Conservation (phyloP, 2,113 vertebrate genomes). For the Notechis scutatus region DNA sequence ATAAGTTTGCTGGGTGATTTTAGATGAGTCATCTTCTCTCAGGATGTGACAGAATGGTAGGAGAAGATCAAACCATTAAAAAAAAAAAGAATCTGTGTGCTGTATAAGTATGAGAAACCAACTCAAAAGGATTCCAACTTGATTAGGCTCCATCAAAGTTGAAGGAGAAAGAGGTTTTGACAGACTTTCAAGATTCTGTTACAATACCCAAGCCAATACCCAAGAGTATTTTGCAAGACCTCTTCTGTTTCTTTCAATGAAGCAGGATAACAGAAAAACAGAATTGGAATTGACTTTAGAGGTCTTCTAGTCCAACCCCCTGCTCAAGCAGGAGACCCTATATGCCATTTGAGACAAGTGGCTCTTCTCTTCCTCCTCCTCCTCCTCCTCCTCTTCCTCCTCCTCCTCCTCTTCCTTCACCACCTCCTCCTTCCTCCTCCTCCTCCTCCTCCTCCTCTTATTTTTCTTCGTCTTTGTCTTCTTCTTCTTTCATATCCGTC, state of each 20-base stretch:
- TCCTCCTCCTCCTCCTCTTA: too few relatives aligned
- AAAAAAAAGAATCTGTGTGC: neutral
- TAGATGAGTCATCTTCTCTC: neutral
- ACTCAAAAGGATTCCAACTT: neutral
- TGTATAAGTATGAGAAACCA: neutral
- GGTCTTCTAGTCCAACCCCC: too few relatives aligned
- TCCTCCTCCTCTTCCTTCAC: too few relatives aligned
- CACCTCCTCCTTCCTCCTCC: too few relatives aligned
- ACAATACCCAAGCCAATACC: neutral
- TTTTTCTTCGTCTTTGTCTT: too few relatives aligned
- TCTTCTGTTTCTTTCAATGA: neutral
- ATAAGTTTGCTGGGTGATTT: too few relatives aligned
- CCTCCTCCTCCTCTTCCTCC: too few relatives aligned
- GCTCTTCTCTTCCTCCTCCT: neutral
- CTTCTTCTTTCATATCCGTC: too few relatives aligned
- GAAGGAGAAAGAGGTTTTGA: neutral
- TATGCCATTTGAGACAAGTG: neutral
- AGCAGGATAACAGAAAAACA: neutral
- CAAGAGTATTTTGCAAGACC: neutral
- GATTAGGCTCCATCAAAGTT: neutral
- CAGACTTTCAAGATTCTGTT: neutral
- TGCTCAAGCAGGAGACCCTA: too few relatives aligned
- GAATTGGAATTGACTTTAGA: too few relatives aligned
- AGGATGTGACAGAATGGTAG: neutral
- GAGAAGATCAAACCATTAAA: neutral